Base-by-base conservation (phyloP, 2,113 vertebrate species). In the Charina bottae region DNA sequence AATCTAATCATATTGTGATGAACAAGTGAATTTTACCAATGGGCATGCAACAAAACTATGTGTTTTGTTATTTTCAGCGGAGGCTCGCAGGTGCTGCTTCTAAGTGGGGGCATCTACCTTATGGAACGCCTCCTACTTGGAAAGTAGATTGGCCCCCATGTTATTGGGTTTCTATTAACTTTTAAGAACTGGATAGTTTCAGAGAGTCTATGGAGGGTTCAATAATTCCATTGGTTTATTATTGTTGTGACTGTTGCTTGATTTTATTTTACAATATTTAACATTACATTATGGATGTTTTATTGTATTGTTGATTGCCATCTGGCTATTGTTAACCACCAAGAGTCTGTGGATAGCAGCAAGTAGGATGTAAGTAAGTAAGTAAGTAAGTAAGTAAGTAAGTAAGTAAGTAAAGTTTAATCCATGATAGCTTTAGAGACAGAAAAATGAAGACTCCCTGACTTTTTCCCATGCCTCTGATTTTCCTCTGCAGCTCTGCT, bases 11-110 rank as follows among this genome's bases (percentile, higher is more conserved):
- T 89, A 78, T 33, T 55, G 23, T 33, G 28, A 93, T 21, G 1
- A 86, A 86, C 88, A 88, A 85, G 1, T 88, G 24, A 89, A 59
- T 17, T 49, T 83, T 88, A 88, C 2, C 78, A 54, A 91, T 68
- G 1, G 42, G 37, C 28, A 55, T n/a, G n/a, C 33, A 78, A 78
- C 68, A 37, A 56, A 56, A 56, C 55, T 56, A 17, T 17, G 15
- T 37, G 33, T 37, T 78, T 78, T 78, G n/a, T 19, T 78, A 78
- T 37, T 37, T 78, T 78, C 33, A 78, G 7, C 19, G 15, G n/a
- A 37, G 5, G n/a, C 19, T 37, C 6, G 37, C n/a, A 78, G 68
- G n/a, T 78, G 68, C 15, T 37, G 17, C 68, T 37, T 33, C 68
- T 37, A 78, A 78, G 17, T 3, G 33, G 68, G 33, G 33, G 33